Conservation (phyloP, 2,797 vertebrate species). For the Anguilla megastoma region DNA sequence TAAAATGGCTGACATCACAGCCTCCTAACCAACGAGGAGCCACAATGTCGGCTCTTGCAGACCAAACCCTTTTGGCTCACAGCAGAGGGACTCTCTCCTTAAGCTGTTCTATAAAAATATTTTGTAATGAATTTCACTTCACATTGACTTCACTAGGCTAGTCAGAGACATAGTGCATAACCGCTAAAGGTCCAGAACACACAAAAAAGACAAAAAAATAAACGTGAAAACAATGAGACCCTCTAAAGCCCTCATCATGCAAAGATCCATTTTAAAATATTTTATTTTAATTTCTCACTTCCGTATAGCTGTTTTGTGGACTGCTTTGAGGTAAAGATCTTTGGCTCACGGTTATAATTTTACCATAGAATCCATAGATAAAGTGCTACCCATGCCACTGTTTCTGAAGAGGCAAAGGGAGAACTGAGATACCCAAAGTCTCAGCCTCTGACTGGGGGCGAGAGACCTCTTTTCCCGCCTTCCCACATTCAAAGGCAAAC, state of each 20-base stretch:
- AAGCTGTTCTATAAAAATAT: neutral
- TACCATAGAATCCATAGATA: neutral
- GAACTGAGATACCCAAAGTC: neutral
- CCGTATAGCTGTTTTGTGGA: neutral
- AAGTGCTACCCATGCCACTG: neutral
- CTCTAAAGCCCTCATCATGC: neutral
- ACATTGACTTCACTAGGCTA: neutral
- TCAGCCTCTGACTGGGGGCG: neutral
- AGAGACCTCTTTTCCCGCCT: neutral
- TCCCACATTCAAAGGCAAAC: neutral
- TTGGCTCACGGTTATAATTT: neutral
- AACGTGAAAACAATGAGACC: neutral
- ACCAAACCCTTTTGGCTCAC: slow-evolving; percentile 55
- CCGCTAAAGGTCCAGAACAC: neutral
- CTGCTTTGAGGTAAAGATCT: neutral
- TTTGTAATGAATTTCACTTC: neutral
- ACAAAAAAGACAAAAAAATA: neutral
- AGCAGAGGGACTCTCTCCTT: slow-evolving; percentile 36
- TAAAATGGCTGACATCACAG: slow-evolving; percentile 84
- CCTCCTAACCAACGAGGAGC: slow-evolving; percentile 71
- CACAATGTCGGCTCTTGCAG: slow-evolving; percentile 62
- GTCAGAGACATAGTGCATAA: neutral
- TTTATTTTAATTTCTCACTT: neutral
- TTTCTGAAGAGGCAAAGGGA: neutral
- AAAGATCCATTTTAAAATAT: neutral